These are phyloP conservation scores for Patiria pectinifera DNA, from an alignment of 53 echinoderm and acorn worm species.

Conservation along the genomic window DNA sequence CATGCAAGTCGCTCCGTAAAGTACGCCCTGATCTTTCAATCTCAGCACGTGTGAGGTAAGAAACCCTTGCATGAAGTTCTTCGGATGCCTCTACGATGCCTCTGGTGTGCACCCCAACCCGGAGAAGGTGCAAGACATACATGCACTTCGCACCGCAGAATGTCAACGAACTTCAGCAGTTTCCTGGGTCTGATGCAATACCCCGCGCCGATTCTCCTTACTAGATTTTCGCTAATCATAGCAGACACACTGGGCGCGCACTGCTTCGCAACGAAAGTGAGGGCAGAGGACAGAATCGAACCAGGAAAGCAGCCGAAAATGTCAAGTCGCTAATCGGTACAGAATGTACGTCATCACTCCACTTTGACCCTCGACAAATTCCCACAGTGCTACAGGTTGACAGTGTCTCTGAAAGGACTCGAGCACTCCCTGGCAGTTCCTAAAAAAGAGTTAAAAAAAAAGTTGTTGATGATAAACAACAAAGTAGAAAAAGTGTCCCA, in stretches of 20 bases:
- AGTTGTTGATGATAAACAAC: no score
- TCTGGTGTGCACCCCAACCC: conserved; percentile 66
- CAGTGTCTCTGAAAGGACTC: conserved; percentile 41
- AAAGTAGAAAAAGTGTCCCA: no score
- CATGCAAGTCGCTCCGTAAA: no score
- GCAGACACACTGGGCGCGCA: conserved; percentile 22
- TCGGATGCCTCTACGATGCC: no score
- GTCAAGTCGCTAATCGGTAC: conserved; percentile 52
- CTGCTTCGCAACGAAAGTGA: conserved; percentile 15
- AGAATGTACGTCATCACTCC: conserved; percentile 48
- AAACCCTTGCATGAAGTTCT: no score
- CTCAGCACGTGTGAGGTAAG: no score
- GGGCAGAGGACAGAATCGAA: conserved; percentile 42
- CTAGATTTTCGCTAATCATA: conserved; percentile 21
- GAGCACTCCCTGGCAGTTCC: conserved; percentile 58
- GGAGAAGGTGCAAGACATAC: conserved; percentile 50
- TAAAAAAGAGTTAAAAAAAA: no score
- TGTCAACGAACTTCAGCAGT: conserved; percentile 56
- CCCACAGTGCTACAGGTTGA: conserved; percentile 62
- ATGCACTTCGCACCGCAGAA: conserved; percentile 37
- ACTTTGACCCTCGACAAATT: conserved; percentile 55
- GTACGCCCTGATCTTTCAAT: no score
- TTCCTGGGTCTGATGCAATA: conserved; percentile 59
- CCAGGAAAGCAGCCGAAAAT: conserved; percentile 46
- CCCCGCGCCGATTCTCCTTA: conserved; percentile 58